Conservation (phyloP, 2,888 invertebrate genomes). For the Pardosa pseudoannulata region DNA sequence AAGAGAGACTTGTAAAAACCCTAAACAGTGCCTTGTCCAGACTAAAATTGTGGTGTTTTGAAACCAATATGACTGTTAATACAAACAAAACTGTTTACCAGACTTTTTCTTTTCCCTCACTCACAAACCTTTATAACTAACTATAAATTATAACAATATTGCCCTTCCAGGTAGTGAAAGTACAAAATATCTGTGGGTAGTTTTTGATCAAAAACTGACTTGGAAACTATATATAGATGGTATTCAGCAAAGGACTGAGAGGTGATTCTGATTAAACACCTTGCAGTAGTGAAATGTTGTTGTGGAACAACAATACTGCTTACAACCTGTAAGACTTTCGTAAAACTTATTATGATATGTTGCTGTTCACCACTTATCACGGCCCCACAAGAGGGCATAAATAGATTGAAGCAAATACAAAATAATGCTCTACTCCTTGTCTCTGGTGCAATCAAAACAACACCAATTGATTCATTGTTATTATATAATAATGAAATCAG, state of each 20-base stretch:
- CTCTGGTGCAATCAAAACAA: not conserved
- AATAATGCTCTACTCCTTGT: not conserved
- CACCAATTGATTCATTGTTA: constrained; percentile 8
- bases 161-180: not conserved
- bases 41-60: not conserved
- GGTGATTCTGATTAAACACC: not conserved
- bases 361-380: not conserved
- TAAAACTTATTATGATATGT: constrained; percentile 8
- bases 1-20: not conserved
- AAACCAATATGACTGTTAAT: constrained; percentile 34
- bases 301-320: not conserved
- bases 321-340: constrained; percentile 13
- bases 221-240: not conserved
- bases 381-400: not conserved
- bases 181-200: not conserved
- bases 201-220: not conserved
- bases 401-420: not conserved
- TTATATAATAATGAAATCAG: not conserved
- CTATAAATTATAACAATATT: not conserved
- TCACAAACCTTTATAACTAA: not conserved
- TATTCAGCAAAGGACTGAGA: not conserved
- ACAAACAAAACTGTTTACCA: constrained; percentile 10
- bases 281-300: constrained; percentile 1
- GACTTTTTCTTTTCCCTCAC: constrained; percentile 15
- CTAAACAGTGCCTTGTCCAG: constrained; percentile 7